Conservation (phyloP, 2,888 invertebrate species). For the Euclidia mi region DNA sequence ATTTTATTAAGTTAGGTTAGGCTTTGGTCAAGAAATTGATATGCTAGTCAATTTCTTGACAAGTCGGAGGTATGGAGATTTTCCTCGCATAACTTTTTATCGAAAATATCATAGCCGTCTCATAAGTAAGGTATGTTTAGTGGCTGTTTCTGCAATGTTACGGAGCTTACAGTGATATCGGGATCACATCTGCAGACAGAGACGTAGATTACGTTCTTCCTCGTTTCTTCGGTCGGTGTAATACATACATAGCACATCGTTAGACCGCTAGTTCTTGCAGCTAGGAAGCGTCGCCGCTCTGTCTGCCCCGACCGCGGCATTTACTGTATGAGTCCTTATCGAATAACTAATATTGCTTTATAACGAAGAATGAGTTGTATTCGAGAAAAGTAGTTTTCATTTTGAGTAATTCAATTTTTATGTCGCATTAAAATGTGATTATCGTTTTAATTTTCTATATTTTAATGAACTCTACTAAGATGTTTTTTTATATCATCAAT, state of each 20-base stretch:
- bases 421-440: too few relatives aligned
- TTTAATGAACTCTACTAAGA: too few relatives aligned
- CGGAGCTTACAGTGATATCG: background rate
- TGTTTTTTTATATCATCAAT: too few relatives aligned
- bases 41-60: background rate
- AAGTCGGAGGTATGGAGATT: too few relatives aligned
- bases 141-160: too few relatives aligned
- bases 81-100: too few relatives aligned
- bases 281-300: constrained; percentile 30
- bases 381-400: background rate
- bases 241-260: constrained; percentile 30
- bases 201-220: constrained; percentile 4
- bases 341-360: constrained; percentile 34
- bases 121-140: background rate
- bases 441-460: too few relatives aligned
- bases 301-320: constrained; percentile 41
- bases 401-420: too few relatives aligned
- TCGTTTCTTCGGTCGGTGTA: constrained; percentile 19
- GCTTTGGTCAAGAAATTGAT: too few relatives aligned
- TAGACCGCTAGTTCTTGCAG: constrained; percentile 36
- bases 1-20: too few relatives aligned
- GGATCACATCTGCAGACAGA: constrained; percentile 7
- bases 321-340: constrained; percentile 41
- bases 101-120: too few relatives aligned
- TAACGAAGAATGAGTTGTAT: constrained; percentile 21